phyloP scores from a whole-genome alignment of 2,888 invertebrate genomes.

The Eristalis intricaria region DNA sequence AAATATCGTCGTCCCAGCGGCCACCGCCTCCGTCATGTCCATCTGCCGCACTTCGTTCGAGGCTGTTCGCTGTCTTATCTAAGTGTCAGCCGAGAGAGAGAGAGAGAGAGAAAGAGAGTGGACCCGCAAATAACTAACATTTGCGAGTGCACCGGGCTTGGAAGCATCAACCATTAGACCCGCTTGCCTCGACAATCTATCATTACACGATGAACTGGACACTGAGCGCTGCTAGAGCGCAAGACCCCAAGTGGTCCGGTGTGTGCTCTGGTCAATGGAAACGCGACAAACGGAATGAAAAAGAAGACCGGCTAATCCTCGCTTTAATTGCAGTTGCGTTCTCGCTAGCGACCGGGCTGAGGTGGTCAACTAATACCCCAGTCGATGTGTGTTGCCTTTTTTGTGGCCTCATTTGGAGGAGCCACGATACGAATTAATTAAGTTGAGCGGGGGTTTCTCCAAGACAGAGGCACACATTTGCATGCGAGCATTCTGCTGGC shows the following conservation, averaged over 20 bases:
- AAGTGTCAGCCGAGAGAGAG: conserved; percentile 41
- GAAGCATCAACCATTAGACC: conserved; percentile 69
- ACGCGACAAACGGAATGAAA: neutral
- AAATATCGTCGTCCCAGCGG: conserved; percentile 45
- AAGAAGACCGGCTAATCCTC: conserved; percentile 50
- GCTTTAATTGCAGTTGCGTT: conserved; percentile 70
- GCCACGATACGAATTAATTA: conserved; percentile 67
- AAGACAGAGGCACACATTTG: conserved; percentile 62
- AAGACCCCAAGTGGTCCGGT: neutral
- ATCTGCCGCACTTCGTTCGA: conserved; percentile 12
- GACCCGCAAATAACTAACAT: conserved; percentile 65
- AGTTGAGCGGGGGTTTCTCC: conserved; percentile 47
- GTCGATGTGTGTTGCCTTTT: conserved; percentile 46
- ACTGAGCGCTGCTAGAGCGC: conserved; percentile 26
- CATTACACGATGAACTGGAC: conserved; percentile 68
- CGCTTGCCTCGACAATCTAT: conserved; percentile 70
- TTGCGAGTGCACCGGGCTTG: conserved; percentile 35
- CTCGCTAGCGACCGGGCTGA: conserved; percentile 44
- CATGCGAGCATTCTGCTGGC: conserved; percentile 27
- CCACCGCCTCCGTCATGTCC: conserved; percentile 11
- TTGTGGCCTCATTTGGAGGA: conserved; percentile 59
- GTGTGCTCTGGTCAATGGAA: neutral
- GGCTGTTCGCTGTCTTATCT: conserved; percentile 59
- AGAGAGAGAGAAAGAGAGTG: conserved; percentile 38
- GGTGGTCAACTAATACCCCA: conserved; percentile 48